Evolutionary conservation across 2,797 vertebrate genomes (phyloP), one percentile per base, ranked within the genome.

Genomic region (Poecile montanus): DNA sequence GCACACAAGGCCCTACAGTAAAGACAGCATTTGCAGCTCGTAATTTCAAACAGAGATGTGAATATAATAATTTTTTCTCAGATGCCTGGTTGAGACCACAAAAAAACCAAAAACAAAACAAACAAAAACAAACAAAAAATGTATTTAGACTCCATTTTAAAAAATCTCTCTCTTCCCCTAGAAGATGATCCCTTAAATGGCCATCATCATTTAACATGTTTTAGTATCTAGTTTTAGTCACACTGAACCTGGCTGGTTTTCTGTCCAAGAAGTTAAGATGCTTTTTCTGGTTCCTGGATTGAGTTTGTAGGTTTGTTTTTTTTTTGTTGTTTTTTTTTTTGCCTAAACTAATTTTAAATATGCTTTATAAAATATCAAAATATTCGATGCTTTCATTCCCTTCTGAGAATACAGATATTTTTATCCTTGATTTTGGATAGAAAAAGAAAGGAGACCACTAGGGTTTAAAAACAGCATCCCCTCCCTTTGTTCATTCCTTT

Each of bases 361-460:
- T 75, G 73, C 19, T 88, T 62, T 90, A 45, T 65, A 78, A 78
- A 94, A 75, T 70, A 84, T 62, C 70, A 78, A 78, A 94, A 75
- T 70, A 84, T 62, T 70, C 7, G 16, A 76, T 60, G 57, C 27
- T 30, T 91, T 23, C 34, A 90, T n/a, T 70, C 32, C 29, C 23
- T 86, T 88, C 60, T 62, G 80, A 76, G 77, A 88, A 65, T 63
- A 71, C 9, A 78, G 70, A 51, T 86, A 90, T 56, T 90, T 93
- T 88, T 80, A 77, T 50, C 85, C 19, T 40, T 78, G 57, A 62
- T 85, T 95, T 85, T 65, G 40, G 65, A 84, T 42, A 61, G 54
- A 74, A 87, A 92, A 71, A 47, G 44, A 89, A 72, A 80, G 45
- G 22, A 88, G 30, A 94, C 27, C 51, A 56, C 22, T 45, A 78